A percentile compares a stretch with the other conserved stretches of the same genome.
phyloP scores from a whole-genome alignment of 2,113 vertebrate genomes.

The Peromyscus californicus region DNA sequence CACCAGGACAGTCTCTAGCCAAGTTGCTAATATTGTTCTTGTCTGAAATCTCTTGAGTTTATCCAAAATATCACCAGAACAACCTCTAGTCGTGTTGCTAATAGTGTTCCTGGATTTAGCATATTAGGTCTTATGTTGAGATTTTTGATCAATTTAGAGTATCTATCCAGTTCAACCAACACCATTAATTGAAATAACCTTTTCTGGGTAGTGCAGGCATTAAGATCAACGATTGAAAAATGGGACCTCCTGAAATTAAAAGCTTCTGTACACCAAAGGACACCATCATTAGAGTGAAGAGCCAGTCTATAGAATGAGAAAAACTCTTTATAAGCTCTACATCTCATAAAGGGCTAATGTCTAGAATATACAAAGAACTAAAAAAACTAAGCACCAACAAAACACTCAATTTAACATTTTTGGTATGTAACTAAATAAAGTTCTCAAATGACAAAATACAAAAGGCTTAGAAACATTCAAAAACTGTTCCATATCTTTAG shows the following conservation, averaged over 20 bases:
- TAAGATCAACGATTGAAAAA: neutral
- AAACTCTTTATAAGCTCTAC: neutral
- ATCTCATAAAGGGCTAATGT: neutral
- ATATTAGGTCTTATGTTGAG: too few relatives aligned
- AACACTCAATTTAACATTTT: neutral
- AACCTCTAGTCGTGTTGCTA: neutral
- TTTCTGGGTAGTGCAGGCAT: neutral
- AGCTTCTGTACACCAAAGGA: neutral
- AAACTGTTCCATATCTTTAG: neutral
- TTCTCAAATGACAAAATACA: neutral
- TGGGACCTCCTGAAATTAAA: neutral
- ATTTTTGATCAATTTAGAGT: too few relatives aligned
- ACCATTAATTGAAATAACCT: too few relatives aligned
- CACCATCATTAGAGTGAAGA: neutral
- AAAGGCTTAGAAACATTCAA: neutral
- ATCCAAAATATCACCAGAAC: neutral
- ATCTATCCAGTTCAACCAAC: too few relatives aligned
- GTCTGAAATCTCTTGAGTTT: neutral
- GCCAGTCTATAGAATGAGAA: neutral
- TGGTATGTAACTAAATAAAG: neutral
- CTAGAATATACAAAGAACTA: neutral
- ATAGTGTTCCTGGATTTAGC: neutral
- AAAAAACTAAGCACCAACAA: neutral
- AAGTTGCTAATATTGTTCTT: neutral
- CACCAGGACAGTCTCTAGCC: neutral